Conservation (phyloP, 2,888 invertebrate species). For the Pseudanteris insignis region DNA sequence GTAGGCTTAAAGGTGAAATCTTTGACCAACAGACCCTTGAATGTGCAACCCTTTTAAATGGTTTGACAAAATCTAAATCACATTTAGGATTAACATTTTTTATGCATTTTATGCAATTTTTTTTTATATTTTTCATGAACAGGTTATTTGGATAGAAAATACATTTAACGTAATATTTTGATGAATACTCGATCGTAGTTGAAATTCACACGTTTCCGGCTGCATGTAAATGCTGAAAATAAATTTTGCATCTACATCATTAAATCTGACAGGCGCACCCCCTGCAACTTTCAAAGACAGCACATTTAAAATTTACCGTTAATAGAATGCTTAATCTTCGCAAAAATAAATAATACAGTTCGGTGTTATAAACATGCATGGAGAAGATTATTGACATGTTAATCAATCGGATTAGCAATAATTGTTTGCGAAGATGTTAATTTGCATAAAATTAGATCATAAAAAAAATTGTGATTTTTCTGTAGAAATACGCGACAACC, state of each 20-base stretch:
- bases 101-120: too few relatives aligned
- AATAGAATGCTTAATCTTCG: slow-evolving; percentile 33
- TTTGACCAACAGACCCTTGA: slow-evolving; percentile 32
- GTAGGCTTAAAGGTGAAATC: slow-evolving; percentile 44
- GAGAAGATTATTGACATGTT: too few relatives aligned
- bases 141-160: background rate
- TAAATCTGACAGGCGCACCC: slow-evolving; percentile 41
- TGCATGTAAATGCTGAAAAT: slow-evolving; percentile 25
- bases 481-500: too few relatives aligned
- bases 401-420: too few relatives aligned
- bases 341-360: slow-evolving; percentile 19
- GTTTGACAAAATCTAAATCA: too few relatives aligned
- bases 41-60: too few relatives aligned
- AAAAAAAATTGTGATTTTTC: too few relatives aligned
- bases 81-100: too few relatives aligned
- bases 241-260: slow-evolving; percentile 37
- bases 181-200: slow-evolving; percentile 15
- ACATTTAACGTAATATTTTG: slow-evolving; percentile 1
- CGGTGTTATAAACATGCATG: too few relatives aligned
- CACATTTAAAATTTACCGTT: slow-evolving; percentile 34
- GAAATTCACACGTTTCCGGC: slow-evolving; percentile 14
- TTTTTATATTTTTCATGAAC: too few relatives aligned
- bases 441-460: too few relatives aligned
- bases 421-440: too few relatives aligned
- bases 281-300: slow-evolving; percentile 32